A percentile compares a stretch with the other conserved stretches of the same genome.
Evolutionary conservation across 2,797 vertebrate species (phyloP).

Genomic region (Sebastes trivittatus): DNA sequence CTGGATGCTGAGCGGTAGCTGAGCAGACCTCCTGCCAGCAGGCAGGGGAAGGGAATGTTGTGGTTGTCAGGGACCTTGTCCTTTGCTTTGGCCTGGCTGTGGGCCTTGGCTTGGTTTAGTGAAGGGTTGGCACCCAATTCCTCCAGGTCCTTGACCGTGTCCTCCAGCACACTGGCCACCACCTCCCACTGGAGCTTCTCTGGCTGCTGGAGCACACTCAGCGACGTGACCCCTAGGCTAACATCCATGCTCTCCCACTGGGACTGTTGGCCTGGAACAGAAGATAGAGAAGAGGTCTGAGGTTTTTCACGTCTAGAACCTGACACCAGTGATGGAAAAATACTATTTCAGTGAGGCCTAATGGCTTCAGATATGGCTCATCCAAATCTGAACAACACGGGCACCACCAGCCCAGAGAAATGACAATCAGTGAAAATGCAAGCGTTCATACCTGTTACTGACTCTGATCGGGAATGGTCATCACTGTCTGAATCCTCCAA

Average conservation of each 20-base stretch:
- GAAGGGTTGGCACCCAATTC: conserved; percentile 95
- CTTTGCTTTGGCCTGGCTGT: conserved; percentile 88
- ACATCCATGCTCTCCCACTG: conserved; percentile 97
- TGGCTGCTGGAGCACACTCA: conserved; percentile 97
- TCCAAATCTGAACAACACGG: neutral
- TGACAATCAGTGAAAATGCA: neutral
- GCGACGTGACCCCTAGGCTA: conserved; percentile 92
- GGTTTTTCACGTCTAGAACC: neutral
- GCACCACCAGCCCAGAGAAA: neutral
- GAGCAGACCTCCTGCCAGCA: conserved; percentile 94
- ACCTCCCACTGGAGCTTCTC: conserved; percentile 99
- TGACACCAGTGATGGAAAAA: neutral
- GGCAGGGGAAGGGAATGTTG: conserved; percentile 99
- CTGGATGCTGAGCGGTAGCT: conserved; percentile 93
- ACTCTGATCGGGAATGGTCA: conserved; percentile 98
- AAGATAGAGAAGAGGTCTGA: neutral
- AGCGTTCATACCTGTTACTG: conserved; percentile 88
- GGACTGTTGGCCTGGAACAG: conserved; percentile 88
- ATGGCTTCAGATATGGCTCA: too few relatives aligned
- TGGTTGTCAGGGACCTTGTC: conserved; percentile 94
- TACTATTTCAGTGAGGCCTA: neutral
- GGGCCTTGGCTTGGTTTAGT: conserved; percentile 90
- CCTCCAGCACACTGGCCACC: conserved; percentile 97
- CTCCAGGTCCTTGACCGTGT: conserved; percentile 98
- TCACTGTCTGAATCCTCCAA: conserved; percentile 99